Percentiles rank a stretch among this genome's conserved stretches.
phyloP scores from a whole-genome alignment of 2,888 invertebrate species.

The Rhodophaea formosa region DNA sequence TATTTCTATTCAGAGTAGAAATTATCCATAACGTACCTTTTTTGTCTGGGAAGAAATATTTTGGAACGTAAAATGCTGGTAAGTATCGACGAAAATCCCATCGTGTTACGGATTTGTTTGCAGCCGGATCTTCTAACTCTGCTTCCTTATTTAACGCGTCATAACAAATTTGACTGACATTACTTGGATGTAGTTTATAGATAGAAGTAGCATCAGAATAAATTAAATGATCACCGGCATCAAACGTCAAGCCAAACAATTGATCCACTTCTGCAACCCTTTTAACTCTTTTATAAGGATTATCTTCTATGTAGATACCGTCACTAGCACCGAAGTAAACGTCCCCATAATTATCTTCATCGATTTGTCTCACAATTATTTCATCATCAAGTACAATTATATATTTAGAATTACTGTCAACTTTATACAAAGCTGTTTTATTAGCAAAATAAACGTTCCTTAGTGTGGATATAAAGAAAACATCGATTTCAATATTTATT shows the following conservation, averaged over 20 bases:
- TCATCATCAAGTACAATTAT: constrained; percentile 49
- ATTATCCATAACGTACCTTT: no score
- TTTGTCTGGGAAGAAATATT: no score
- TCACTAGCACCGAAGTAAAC: constrained; percentile 54
- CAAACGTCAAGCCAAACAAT: constrained; percentile 60
- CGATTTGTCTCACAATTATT: constrained; percentile 54
- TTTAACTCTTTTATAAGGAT: constrained; percentile 47
- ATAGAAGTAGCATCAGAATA: constrained; percentile 57
- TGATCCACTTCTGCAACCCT: constrained; percentile 50
- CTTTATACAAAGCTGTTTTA: constrained; percentile 65
- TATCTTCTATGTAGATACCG: constrained; percentile 63
- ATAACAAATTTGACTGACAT: constrained; percentile 39
- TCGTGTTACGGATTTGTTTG: neutral
- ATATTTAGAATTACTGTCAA: constrained; percentile 40
- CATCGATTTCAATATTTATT: constrained; percentile 53
- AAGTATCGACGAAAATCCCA: neutral
- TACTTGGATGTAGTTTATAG: constrained; percentile 51
- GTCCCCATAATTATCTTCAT: constrained; percentile 62
- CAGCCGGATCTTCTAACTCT: neutral
- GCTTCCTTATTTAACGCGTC: constrained; percentile 18
- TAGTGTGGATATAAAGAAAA: constrained; percentile 56
- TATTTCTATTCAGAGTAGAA: no score
- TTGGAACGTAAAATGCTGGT: neutral
- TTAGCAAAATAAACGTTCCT: constrained; percentile 61
- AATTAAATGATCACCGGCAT: constrained; percentile 55